phyloP scores from a whole-genome alignment of 2,113 vertebrate species.

The Corythoichthys intestinalis region DNA sequence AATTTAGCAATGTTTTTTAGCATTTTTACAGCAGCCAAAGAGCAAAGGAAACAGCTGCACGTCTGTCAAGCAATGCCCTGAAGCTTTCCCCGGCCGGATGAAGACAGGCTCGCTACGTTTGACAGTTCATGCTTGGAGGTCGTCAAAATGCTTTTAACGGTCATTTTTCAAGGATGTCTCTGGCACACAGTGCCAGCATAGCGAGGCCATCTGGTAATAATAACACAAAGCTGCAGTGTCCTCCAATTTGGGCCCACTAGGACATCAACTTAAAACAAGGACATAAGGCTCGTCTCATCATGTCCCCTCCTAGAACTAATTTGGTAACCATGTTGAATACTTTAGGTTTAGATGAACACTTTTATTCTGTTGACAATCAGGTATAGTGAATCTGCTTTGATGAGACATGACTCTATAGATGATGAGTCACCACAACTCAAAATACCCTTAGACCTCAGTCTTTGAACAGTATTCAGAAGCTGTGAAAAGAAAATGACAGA shows the following conservation, averaged over 20 bases:
- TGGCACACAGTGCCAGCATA: conserved; percentile 39
- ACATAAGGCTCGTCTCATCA: conserved; percentile 23
- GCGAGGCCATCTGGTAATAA: conserved; percentile 60
- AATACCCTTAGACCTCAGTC: not conserved
- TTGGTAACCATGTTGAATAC: not conserved
- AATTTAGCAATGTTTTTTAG: conserved; percentile 54
- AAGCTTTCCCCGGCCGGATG: conserved; percentile 51
- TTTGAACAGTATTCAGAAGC: conserved; percentile 19
- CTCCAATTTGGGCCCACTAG: conserved; percentile 49
- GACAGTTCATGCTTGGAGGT: conserved; percentile 39
- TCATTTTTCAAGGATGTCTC: conserved; percentile 52
- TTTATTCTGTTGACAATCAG: not conserved
- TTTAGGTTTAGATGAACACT: not conserved
- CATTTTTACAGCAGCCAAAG: conserved; percentile 26
- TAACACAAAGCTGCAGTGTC: conserved; percentile 40
- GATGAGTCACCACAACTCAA: not conserved
- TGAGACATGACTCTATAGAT: not conserved
- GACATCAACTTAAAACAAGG: conserved; percentile 52
- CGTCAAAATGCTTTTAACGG: conserved; percentile 36
- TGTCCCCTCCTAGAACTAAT: not conserved
- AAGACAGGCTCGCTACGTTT: conserved; percentile 25
- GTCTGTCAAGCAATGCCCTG: conserved; percentile 40
- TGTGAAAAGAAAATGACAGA: conserved; percentile 2
- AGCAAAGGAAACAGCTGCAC: conserved; percentile 69
- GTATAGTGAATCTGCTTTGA: not conserved